Base-by-base conservation (phyloP, 2,113 vertebrate species). In the Epinephelus fuscoguttatus region DNA sequence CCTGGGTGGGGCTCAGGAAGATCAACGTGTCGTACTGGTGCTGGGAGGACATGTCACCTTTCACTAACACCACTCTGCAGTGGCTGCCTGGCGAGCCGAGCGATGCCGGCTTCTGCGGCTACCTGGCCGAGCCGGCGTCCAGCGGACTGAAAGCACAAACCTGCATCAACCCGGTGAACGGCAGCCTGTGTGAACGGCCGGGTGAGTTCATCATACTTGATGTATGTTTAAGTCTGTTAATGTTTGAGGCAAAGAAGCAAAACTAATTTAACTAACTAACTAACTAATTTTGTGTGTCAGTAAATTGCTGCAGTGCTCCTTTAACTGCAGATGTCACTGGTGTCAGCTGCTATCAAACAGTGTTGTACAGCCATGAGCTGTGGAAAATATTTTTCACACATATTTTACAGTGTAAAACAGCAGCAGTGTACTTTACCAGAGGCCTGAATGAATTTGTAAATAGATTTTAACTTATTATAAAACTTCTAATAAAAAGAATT, bases 1-100 rank as follows among this genome's bases (percentile, higher is more conserved):
- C 98, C 0, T 99, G 98, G 98, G 98, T 99, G 76, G 98, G 98
- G 0, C 94, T 99, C 63, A 94, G 98, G 89, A 99, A 99, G 78
- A 98, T 99, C 91, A 99, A 99, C 3, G 96, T 99, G 55, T 99
- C 98, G 0, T 99, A 99, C 50, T 99, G 98, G 98, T 98, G 98
- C 93, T 99, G 98, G 98, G 98, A 99, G 84, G 98, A 99, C 90
- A 99, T 99, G 98, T 99, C 98, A 0, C 97, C 98, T 10, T 99
- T 99, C 93, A 97, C 97, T 61, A 99, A 99, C 95, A 97, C 95
- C 75, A 95, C 95, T 0, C 93, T 99, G 19, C 96, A 97, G 91
- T 99, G 98, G 98, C 95, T 98, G 56, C 96, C 96, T 0, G 95
- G 92, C 0, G 98, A 99, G 84, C 98, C 98, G 0, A 99, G 97